phyloP scores from a whole-genome alignment of 2,113 vertebrate species.

The Jacana jacana region DNA sequence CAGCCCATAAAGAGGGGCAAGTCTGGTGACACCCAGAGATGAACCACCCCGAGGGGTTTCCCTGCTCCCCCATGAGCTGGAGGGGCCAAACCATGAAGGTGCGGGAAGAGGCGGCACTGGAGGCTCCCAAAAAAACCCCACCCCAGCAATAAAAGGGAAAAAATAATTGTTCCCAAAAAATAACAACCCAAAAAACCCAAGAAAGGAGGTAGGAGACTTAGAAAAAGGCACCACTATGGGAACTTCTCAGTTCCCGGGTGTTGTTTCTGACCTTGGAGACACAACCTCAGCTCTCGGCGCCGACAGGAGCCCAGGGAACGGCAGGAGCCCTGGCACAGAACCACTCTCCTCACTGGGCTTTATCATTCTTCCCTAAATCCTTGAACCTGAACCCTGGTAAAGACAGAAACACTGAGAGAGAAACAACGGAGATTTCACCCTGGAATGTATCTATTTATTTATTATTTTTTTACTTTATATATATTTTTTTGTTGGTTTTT shows the following conservation, averaged over 20 bases:
- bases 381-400: not conserved
- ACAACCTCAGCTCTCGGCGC: too few species aligned
- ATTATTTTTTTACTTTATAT: conserved; percentile 82
- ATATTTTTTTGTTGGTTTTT: too few species aligned
- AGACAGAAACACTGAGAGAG: not conserved
- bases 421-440: conserved; percentile 42
- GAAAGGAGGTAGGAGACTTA: not conserved
- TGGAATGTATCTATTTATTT: conserved; percentile 83
- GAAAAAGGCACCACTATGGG: not conserved
- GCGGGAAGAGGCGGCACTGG: too few species aligned
- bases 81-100: not conserved
- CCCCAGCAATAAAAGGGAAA: not conserved
- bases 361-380: not conserved
- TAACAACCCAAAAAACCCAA: too few species aligned
- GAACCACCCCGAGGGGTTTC: too few species aligned
- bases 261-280: not conserved
- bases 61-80: too few species aligned
- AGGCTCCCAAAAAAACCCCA: too few species aligned
- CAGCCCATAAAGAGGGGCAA: not conserved
- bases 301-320: not conserved
- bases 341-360: not conserved
- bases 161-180: too few species aligned
- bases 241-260: not conserved
- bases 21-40: not conserved
- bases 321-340: not conserved